phyloP scores from a whole-genome alignment of 1,140 invertebrate species.

The Drosophila sechellia region DNA sequence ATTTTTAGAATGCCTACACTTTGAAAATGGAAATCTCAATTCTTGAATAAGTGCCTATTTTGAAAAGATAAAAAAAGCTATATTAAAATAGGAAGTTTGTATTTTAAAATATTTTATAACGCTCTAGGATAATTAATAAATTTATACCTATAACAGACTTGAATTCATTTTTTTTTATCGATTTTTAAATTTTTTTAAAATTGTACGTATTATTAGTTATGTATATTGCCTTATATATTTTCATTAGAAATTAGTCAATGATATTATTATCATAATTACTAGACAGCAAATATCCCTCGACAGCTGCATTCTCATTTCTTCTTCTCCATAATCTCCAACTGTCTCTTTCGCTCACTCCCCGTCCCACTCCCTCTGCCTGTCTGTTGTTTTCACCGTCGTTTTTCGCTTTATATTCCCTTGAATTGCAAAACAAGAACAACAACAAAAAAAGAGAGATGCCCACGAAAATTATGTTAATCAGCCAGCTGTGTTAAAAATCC shows the following conservation, averaged over 20 bases:
- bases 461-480: slow-evolving; percentile 83
- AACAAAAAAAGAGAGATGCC: slow-evolving; percentile 49
- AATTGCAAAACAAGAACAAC: slow-evolving; percentile 31
- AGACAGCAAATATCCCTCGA: neutral
- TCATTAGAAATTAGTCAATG: neutral
- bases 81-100: no score
- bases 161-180: no score
- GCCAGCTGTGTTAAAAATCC: slow-evolving; percentile 74
- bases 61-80: no score
- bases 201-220: no score
- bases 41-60: no score
- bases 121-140: no score
- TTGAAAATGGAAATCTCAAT: no score
- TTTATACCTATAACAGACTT: no score
- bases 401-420: slow-evolving; percentile 44
- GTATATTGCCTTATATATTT: no score
- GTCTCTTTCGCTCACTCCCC: slow-evolving; percentile 9
- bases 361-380: slow-evolving; percentile 24
- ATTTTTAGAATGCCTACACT: no score
- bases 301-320: neutral
- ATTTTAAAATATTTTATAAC: no score
- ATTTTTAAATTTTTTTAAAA: no score
- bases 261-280: neutral
- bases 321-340: slow-evolving; percentile 1
- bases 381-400: slow-evolving; percentile 50